Evolutionary conservation across 92 coral and sea anemone species (phyloP), one percentile per base, ranked within the genome.

Genomic region (Parazoanthus swiftii): DNA sequence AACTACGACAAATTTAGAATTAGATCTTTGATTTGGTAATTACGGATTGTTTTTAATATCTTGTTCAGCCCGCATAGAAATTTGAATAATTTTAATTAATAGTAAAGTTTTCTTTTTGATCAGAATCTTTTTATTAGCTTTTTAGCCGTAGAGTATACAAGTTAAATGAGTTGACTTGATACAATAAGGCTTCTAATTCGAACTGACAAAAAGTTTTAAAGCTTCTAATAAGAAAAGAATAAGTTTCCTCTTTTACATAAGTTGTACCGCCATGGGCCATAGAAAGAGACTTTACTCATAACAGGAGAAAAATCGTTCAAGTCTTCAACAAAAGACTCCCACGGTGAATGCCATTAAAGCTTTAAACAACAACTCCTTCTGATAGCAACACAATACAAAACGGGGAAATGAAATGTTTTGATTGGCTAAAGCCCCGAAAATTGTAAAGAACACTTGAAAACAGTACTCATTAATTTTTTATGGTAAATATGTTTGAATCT

Each of bases 331-430:
- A 23, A 81, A 23, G 58, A 11, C 76, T 37, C 86, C 86, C 76
- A 43, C 58, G 33, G 76, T 20, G 86, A 38, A 66, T 78, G 59
- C 36, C 75, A 82, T 81, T 81, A 66, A 81, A 81, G 20, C 86
- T 25, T 66, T 54, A 21, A 66, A 66, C 73, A 76, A 36, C 76
- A 63, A 14, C 21, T 66, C 35, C 74, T 42, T 37, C 71, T 26
- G 26, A 42, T 82, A 23, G 26, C 44, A 42, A 4, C 76, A 3
- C 36, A 23, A 82, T 82, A 82, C 18, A 63, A 38, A 26, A 38
- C 23, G 14, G 74, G 23, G 59, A 36, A 65, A 37, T 14, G 18
- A 66, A 66, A 21, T 82, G 1, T 43, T 37, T 42, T 66, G 86
- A 82, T 82, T 38, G 76, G 54, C 76, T 79, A 46, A 23, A 14